Base-by-base conservation (phyloP, 2,113 vertebrate species). In the Piprites chloris region DNA sequence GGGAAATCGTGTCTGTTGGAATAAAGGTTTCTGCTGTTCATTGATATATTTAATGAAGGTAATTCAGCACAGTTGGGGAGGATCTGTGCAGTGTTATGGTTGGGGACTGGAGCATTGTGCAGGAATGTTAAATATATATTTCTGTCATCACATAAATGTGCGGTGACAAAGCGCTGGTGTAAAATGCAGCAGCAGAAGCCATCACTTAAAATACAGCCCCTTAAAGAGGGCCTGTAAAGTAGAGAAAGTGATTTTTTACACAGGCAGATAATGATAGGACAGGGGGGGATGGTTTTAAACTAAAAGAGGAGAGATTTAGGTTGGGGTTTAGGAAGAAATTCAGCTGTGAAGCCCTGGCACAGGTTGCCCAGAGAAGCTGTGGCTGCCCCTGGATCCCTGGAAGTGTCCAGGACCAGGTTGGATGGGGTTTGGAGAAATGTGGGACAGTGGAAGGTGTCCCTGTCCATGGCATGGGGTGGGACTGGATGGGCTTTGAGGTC, bases 21-120 rank as follows among this genome's bases (percentile, higher is more conserved):
- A 90, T 39, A 39, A 93, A 90, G 19, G 87, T n/a, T 81, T 77
- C 83, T 73, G 82, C 87, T 52, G 41, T 47, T 87, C 90, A 50
- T 32, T 82, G 69, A 42, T 77, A 42, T 80, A 33, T 90, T 94
- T 96, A 93, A 91, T 85, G 84, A 82, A 80, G 86, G 90, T 79
- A 95, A 78, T 95, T 94, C 80, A 67, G n/a, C 59, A 1, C 39
- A 9, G 65, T 8, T 9, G 7, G 75, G 53, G 80, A 52, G 76
- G 76, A 33, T 67, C 82, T 86, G 30, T 41, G 62, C 7, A 14
- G 9, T 23, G 75, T 69, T 69, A 41, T 16, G 56, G 88, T 55
- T 67, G 47, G 93, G 80, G 67, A 26, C 78, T 82, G 63, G 11
- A 95, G 83, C 86, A 20, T 78, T 5, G 15, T 22, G 65, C 74